Conservation (phyloP, 1,140 invertebrate genomes). For the Campoletis sonorensis region DNA sequence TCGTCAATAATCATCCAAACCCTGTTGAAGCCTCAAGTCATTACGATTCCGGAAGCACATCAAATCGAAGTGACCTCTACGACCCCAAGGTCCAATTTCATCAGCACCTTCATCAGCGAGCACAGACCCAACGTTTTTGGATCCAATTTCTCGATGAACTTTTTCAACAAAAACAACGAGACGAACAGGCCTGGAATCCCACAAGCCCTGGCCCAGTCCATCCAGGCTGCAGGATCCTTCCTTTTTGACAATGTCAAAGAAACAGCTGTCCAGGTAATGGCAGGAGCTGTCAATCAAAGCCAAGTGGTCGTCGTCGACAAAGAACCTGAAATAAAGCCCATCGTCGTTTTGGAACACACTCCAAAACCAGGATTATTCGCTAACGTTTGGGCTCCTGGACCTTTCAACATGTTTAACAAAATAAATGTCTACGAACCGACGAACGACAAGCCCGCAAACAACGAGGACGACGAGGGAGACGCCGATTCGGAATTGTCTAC, state of each 20-base stretch:
- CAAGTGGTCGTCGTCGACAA: not conserved
- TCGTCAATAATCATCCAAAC: no score
- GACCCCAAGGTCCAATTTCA: no score
- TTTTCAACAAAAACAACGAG: not conserved
- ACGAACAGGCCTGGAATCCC: no score
- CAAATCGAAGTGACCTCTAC: no score
- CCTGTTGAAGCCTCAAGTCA: no score
- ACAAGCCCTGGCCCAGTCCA: not conserved
- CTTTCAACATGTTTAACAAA: slow-evolving; percentile 1
- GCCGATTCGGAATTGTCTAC: not conserved
- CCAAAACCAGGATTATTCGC: slow-evolving; percentile 38
- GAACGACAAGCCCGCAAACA: not conserved
- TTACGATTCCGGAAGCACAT: no score
- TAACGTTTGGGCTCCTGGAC: slow-evolving; percentile 28
- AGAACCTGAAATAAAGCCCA: slow-evolving; percentile 18
- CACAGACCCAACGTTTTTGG: no score
- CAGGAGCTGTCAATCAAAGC: slow-evolving; percentile 19
- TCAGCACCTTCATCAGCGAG: no score
- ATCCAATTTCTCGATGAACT: no score
- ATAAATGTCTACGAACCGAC: not conserved
- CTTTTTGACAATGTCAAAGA: not conserved
- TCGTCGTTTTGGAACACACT: slow-evolving; percentile 18
- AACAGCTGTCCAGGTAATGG: not conserved
- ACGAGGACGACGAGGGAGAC: not conserved
- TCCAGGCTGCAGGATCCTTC: not conserved